Percentiles rank a stretch among this genome's conserved stretches.
These are phyloP conservation scores for Nerophis ophidion DNA, from an alignment of 2,113 vertebrate species.

Conservation along the genomic window DNA sequence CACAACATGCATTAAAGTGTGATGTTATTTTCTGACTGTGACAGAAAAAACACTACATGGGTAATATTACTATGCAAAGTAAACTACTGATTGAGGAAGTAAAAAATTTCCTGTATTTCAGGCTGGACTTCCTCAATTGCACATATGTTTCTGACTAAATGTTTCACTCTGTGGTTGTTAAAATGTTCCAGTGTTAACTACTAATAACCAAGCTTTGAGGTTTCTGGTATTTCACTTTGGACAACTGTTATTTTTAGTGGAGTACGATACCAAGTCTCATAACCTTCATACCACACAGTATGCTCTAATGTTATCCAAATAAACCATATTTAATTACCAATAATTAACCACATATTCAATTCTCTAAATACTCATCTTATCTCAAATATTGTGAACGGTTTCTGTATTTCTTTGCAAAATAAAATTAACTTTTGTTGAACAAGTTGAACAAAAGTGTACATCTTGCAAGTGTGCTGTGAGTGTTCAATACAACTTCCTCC, in stretches of 20 bases:
- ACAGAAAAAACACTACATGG: slow-evolving; percentile 1
- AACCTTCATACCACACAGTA: background rate
- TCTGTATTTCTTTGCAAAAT: too few species aligned
- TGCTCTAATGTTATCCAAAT: background rate
- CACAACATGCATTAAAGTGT: background rate
- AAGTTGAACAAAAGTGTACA: background rate
- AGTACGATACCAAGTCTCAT: background rate
- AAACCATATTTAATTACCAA: background rate
- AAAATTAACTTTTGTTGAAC: too few species aligned
- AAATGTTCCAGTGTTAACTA: background rate
- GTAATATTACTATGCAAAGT: slow-evolving; percentile 25
- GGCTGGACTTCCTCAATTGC: background rate
- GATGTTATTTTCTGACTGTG: background rate
- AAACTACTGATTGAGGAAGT: background rate
- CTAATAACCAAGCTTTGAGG: background rate
- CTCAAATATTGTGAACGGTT: too few species aligned
- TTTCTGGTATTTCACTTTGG: slow-evolving; percentile 4
- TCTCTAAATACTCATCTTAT: too few species aligned
- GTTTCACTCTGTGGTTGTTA: background rate
- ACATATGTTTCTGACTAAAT: background rate
- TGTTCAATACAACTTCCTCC: background rate
- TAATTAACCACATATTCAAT: too few species aligned
- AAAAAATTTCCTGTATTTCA: background rate
- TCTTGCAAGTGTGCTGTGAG: background rate
- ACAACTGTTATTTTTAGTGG: background rate